Evolutionary conservation across 2,888 invertebrate genomes (phyloP).

Genomic region (Heliconius charithonia): DNA sequence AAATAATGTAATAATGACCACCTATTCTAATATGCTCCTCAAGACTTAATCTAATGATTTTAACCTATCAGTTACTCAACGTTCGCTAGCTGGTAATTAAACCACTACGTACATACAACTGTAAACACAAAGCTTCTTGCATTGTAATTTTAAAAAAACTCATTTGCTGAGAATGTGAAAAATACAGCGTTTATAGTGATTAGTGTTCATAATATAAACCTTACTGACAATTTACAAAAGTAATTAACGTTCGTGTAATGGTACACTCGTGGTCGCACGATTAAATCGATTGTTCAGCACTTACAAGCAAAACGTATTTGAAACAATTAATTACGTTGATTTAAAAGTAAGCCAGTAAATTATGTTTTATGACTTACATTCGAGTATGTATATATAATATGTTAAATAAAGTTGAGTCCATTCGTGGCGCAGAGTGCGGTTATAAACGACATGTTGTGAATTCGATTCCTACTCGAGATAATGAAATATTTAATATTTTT

Average conservation of each 20-base stretch:
- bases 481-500: no score
- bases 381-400: not conserved
- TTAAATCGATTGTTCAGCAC: constrained; percentile 56
- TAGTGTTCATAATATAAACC: constrained; percentile 70
- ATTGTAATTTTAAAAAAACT: constrained; percentile 72
- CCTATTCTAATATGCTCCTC: constrained; percentile 45
- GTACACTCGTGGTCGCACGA: constrained; percentile 55
- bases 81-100: constrained; percentile 75
- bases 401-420: not conserved
- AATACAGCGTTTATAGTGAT: constrained; percentile 78
- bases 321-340: constrained; percentile 41
- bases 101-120: constrained; percentile 72
- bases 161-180: constrained; percentile 76
- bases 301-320: constrained; percentile 34
- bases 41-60: constrained; percentile 67
- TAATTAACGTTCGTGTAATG: constrained; percentile 69
- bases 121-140: constrained; percentile 76
- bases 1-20: constrained; percentile 22
- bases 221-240: constrained; percentile 69
- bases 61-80: constrained; percentile 76
- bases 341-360: constrained; percentile 20
- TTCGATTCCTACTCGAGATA: no score
- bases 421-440: no score
- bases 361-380: not conserved
- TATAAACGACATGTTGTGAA: no score